Evolutionary conservation across 1,140 invertebrate genomes (phyloP).

Genomic region (Anastrepha ludens): DNA sequence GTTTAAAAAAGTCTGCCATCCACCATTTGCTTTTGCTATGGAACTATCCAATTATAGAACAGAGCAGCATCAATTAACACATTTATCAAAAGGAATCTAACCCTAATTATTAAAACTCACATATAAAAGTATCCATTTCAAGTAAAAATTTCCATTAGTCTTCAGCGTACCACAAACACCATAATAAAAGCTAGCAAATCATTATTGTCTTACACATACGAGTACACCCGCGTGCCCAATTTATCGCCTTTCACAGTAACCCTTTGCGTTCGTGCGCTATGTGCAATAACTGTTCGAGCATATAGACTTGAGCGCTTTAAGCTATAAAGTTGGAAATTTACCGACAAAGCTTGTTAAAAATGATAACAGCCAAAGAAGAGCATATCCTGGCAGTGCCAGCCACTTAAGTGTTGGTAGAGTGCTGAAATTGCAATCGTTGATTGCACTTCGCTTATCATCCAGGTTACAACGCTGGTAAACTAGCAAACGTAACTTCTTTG

Average conservation of each 20-base stretch:
- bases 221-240: neutral
- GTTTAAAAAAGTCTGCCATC: no score
- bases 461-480: slow-evolving; percentile 3
- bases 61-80: no score
- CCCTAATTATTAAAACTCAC: no score
- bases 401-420: neutral
- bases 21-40: no score
- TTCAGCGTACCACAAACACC: no score
- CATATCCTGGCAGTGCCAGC: neutral
- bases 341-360: slow-evolving; percentile 5
- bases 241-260: neutral
- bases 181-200: neutral
- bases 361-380: neutral
- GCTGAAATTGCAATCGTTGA: slow-evolving; percentile 17
- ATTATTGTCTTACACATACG: neutral
- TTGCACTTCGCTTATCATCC: slow-evolving; percentile 21
- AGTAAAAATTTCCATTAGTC: no score
- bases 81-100: no score
- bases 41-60: no score
- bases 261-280: neutral
- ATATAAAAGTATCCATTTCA: no score
- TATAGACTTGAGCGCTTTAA: neutral
- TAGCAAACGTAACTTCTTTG: neutral
- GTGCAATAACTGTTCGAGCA: neutral
- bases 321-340: slow-evolving; percentile 37